Evolutionary conservation across 2,888 invertebrate genomes (phyloP), one percentile per base, ranked within the genome.

Genomic region (Orchesella flavescens): DNA sequence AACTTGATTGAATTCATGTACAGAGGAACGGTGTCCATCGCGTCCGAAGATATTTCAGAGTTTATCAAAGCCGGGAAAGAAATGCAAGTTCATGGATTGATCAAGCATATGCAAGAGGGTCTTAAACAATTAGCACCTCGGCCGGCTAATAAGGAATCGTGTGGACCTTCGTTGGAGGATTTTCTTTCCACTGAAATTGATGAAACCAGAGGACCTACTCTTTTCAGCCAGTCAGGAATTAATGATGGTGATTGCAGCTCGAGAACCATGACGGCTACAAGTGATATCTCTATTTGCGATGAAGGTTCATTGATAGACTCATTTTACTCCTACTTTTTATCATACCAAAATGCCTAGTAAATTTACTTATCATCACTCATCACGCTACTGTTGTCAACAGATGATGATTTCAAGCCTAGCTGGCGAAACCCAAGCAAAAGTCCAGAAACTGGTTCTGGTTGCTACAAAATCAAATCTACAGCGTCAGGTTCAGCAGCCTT

Each of bases 1-100:
- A 61, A 46, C 9, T n/a, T 85, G 4, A 34, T 85, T 34, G 79
- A 83, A 5, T 85, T 83, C 24, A 85, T 85, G 12, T 85, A 85
- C 77, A 83, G 73, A n/a, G 85, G 85, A 3, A 65, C 59, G 13
- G 80, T 80, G 1, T 21, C 63, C 15, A 76, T 83, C 24, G n/a
- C n/a, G 9, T n/a, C 44, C 5, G 73, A 83, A 13, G 76, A 85
- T 19, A 68, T 78, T 59, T 57, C 12, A 4, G 83, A 85, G 10
- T 85, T 85, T 44, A 49, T 74, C 19, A 66, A 59, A 2, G 57
- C 68, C 15, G 85, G 75, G 3, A 76, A 76, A 15, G 69, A 72
- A 5, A 55, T 84, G 61, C 80, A 73, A 19, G 55, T 84, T 49
- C 49, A 76, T 15, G 80, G 84, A 15, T 10, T 80, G 5, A 34